Base-by-base conservation (phyloP, 2,113 vertebrate species). In the Helogale parvula region DNA sequence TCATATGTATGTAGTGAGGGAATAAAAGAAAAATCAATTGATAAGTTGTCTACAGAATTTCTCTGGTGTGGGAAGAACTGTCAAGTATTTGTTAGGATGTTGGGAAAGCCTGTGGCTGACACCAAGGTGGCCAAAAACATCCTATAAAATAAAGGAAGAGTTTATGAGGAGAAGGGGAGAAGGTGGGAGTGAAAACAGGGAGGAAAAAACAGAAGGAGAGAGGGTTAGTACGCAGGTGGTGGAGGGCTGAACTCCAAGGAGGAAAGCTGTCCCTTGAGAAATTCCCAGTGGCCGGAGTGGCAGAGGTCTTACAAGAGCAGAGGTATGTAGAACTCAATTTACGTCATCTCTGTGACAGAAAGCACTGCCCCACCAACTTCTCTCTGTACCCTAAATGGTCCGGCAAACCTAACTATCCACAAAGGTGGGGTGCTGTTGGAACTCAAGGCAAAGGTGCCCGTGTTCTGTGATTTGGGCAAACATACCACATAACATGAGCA, bases 81-180 rank as follows among this genome's bases (percentile, higher is more conserved):
- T 23, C 47, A 69, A 52, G 57, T 54, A 15, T 35, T 72, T 47
- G 47, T 7, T 41, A 41, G 87, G 23, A 11, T 87, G 1, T 45
- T 93, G 41, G 76, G 66, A 93, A 90, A 31, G 31, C 19, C 23
- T 29, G 5, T 27, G 41, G 5, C 5, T 60, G 66, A 94, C 35
- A 77, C 11, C 16, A 54, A 93, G 77, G 72, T n/a, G 47, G 66
- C 41, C 47, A 82, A 72, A 57, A 54, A 80, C 7, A 29, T 96
- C 54, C 13, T 65, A 27, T 47, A 57, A 88, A 85, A 16, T 47
- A 19, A 60, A 95, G 21, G 50, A 45, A 57, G 60, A 60, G 16
- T 86, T 81, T 72, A 17, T 33, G 74, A 66, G n/a, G 65, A 4
- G 13, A 74, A 12, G n/a, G 5, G 7, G 0, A n/a, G 87, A 17